Evolutionary conservation across 1,140 invertebrate species (phyloP), one percentile per base, ranked within the genome.

Genomic region (Xylocopa sonorina): DNA sequence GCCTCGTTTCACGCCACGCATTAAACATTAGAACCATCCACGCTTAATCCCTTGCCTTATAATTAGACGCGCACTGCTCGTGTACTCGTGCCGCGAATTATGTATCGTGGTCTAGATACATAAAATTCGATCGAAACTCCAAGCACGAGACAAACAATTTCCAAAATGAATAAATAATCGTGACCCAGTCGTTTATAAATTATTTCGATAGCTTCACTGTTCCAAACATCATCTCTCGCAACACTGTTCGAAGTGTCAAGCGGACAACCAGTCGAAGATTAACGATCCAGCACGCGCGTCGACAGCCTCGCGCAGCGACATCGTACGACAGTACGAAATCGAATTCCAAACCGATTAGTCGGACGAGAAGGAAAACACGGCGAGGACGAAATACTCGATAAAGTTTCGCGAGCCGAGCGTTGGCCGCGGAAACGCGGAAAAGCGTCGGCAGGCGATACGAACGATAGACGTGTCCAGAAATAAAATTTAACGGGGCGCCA

Each of bases 401-500:
- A 38, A 38, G 9, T 38, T 38, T 9, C 38, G 3, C 7, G 43
- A 46, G 10, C 16, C 41, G 14, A 64, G 16, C n/a, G 27, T n/a
- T 10, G 16, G 16, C 12, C 50, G 7, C n/a, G 60, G n/a, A 46
- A 32, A 18, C 27, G 34, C 27, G 27, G 27, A 68, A 46, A 48
- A 48, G 43, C 16, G 10, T 10, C n/a, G 21, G 6, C 9, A 69
- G 51, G 51, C 6, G 51, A 63, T 41, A 18, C 41, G 12, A 32
- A 7, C 16, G 29, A 16, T 34, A 41, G 14, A 14, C 14, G 29
- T 32, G 24, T 51, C 24, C 34, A 21, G 53, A 62, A 71, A 46
- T 38, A 77, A 78, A 55, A 82, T 62, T 48, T 48, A 74, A 67
- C 38, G 57, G 27, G 16, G 32, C 41, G 32, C 67, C 62, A 34